A percentile compares a stretch with the other conserved stretches of the same genome.
These are phyloP conservation scores for Lithophane ornitopus DNA, from an alignment of 2,888 invertebrate genomes.

Conservation along the genomic window DNA sequence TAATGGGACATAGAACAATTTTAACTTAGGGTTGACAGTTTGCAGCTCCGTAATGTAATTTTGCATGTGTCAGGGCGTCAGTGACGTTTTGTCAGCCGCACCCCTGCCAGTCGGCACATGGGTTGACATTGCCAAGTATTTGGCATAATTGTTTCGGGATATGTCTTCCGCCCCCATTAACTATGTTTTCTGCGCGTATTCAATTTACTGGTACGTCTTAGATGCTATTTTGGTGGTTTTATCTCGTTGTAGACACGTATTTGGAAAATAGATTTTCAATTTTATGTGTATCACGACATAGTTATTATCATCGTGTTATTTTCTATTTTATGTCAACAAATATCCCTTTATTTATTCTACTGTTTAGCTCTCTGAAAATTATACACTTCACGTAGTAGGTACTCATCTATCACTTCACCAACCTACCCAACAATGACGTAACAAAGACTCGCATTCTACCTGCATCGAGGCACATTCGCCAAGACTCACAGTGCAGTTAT, in stretches of 20 bases:
- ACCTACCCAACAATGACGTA: neutral
- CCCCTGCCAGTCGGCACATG: conserved; percentile 54
- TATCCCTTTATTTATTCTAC: too few species aligned
- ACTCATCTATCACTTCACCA: neutral
- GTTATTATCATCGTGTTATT: neutral
- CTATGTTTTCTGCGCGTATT: conserved; percentile 29
- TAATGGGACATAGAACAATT: conserved; percentile 54
- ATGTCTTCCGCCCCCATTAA: conserved; percentile 39
- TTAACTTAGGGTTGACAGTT: conserved; percentile 61
- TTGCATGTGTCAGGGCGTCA: conserved; percentile 82
- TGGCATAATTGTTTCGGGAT: conserved; percentile 68
- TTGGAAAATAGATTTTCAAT: neutral
- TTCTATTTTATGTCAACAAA: neutral
- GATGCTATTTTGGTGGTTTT: conserved; percentile 3
- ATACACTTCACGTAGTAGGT: neutral
- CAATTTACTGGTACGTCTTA: neutral
- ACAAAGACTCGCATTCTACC: conserved; percentile 31
- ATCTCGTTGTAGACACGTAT: neutral
- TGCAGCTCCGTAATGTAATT: conserved; percentile 77
- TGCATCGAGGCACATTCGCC: conserved; percentile 37
- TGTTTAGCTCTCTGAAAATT: neutral
- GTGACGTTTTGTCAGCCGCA: conserved; percentile 71
- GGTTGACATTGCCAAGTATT: conserved; percentile 61
- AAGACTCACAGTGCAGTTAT: conserved; percentile 61
- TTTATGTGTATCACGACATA: neutral